phyloP scores from a whole-genome alignment of 2,888 invertebrate genomes.

The Gastrophysa polygoni region DNA sequence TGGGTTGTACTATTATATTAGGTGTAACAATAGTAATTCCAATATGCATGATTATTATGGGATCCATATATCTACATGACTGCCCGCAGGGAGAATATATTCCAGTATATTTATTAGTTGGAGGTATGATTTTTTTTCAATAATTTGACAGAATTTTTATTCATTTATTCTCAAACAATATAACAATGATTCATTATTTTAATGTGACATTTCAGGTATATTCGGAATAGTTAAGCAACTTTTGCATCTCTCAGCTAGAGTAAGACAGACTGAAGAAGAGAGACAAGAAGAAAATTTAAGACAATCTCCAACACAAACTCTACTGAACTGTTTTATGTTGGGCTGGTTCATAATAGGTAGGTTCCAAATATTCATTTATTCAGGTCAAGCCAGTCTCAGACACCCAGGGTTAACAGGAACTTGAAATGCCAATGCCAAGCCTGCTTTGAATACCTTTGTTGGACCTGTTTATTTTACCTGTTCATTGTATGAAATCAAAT shows the following conservation, averaged over 20 bases:
- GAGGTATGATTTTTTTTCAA: constrained; percentile 61
- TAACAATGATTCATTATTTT: neutral
- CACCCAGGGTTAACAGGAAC: too few relatives aligned
- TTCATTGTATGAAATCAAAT: too few relatives aligned
- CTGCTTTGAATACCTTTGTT: too few relatives aligned
- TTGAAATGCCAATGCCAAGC: too few relatives aligned
- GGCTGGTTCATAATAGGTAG: constrained; percentile 74
- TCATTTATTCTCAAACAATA: too few relatives aligned
- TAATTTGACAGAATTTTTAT: neutral
- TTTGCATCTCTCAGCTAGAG: constrained; percentile 63
- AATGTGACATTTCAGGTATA: constrained; percentile 55
- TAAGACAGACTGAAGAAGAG: constrained; percentile 62
- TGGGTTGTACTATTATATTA: constrained; percentile 69
- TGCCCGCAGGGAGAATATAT: constrained; percentile 72
- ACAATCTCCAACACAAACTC: constrained; percentile 63
- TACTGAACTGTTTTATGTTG: constrained; percentile 68
- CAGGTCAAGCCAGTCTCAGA: too few relatives aligned
- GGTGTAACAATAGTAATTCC: constrained; percentile 69
- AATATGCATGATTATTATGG: constrained; percentile 72
- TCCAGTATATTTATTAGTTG: constrained; percentile 72
- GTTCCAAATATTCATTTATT: constrained; percentile 32
- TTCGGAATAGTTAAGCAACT: constrained; percentile 70
- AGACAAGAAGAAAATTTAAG: constrained; percentile 62
- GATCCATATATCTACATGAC: constrained; percentile 67
- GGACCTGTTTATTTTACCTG: too few relatives aligned